Percentiles rank a stretch among this genome's conserved stretches.
Conservation (phyloP, 2,797 vertebrate species). For the Iguana delicatissima region DNA sequence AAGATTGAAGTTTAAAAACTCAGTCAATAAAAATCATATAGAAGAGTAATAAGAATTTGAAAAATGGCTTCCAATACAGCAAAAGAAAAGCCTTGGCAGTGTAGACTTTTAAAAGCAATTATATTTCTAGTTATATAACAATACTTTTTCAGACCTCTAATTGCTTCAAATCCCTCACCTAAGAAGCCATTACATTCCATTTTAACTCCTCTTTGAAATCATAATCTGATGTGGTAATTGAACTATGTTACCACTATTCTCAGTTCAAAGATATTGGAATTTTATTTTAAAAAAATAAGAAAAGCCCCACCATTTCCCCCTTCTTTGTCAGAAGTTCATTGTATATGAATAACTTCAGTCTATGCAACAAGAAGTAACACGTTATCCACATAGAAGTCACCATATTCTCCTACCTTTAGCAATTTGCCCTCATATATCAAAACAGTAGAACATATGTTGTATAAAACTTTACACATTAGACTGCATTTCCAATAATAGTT, state of each 20-base stretch:
- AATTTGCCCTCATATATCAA: background rate
- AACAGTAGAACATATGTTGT: background rate
- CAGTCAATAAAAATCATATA: conserved; percentile 70
- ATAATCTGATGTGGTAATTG: conserved; percentile 73
- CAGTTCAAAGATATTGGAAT: conserved; percentile 65
- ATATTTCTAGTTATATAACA: conserved; percentile 76
- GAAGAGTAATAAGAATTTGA: conserved; percentile 73
- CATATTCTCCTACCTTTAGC: conserved; percentile 45
- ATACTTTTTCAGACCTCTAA: conserved; percentile 76
- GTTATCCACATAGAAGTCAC: background rate
- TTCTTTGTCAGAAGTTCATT: conserved; percentile 28
- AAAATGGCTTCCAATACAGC: conserved; percentile 58
- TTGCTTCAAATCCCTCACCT: conserved; percentile 77
- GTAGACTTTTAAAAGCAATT: conserved; percentile 76
- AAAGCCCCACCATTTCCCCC: conserved; percentile 40
- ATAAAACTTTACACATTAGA: conserved; percentile 4
- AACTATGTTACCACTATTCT: conserved; percentile 75
- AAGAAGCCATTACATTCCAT: conserved; percentile 73
- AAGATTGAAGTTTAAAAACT: conserved; percentile 72
- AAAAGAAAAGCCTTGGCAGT: conserved; percentile 63
- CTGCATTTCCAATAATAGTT: background rate
- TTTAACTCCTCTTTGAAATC: conserved; percentile 78
- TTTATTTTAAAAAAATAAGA: conserved; percentile 32
- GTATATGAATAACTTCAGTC: conserved; percentile 46
- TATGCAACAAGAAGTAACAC: conserved; percentile 42